Conservation (phyloP, 2,113 vertebrate genomes). For the Scatophagus argus region DNA sequence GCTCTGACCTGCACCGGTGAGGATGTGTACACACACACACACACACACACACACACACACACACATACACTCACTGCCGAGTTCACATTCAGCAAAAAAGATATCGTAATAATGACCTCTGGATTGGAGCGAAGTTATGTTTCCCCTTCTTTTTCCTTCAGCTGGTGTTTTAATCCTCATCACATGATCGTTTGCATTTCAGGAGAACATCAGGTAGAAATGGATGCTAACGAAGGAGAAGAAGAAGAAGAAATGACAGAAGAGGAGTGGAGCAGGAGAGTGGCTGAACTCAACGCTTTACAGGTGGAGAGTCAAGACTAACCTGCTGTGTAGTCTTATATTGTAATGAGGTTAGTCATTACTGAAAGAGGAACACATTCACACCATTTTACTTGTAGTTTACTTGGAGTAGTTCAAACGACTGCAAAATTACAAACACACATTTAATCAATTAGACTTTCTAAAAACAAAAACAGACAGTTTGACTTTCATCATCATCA, state of each 20-base stretch:
- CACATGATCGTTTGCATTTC: background rate
- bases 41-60: too few relatives aligned
- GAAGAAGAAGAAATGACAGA: conserved; percentile 87
- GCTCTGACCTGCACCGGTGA: conserved; percentile 91
- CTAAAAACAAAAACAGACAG: too few relatives aligned
- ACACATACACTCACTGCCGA: too few relatives aligned
- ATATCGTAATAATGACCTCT: too few relatives aligned
- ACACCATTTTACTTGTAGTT: background rate
- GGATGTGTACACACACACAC: conserved; percentile 18
- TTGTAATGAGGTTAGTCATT: background rate
- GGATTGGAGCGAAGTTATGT: too few relatives aligned
- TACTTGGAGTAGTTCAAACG: too few relatives aligned
- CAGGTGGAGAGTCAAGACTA: conserved; percentile 5
- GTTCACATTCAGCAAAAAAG: too few relatives aligned
- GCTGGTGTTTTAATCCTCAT: background rate
- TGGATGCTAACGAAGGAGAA: conserved; percentile 53
- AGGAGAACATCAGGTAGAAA: conserved; percentile 77
- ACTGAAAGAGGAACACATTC: background rate
- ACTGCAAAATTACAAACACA: too few relatives aligned
- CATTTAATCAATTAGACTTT: too few relatives aligned
- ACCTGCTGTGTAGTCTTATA: background rate
- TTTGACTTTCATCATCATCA: too few relatives aligned
- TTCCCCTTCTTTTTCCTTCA: background rate
- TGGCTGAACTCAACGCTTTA: conserved; percentile 85
- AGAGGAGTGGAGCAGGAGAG: conserved; percentile 88